phyloP scores from a whole-genome alignment of 2,888 invertebrate genomes.

The Laothoe populi region DNA sequence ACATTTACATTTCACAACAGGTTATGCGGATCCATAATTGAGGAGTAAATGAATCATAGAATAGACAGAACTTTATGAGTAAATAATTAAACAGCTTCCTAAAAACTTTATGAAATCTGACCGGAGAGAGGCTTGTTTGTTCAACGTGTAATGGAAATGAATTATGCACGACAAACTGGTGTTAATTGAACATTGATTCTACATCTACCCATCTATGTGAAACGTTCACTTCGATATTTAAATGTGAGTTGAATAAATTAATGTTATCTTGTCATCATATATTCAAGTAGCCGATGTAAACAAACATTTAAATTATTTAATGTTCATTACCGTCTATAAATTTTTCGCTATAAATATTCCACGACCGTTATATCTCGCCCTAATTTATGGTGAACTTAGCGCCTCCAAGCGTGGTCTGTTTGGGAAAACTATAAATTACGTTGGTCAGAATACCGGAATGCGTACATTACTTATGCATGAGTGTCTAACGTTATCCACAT shows the following conservation, averaged over 20 bases:
- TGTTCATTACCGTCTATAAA: conserved; percentile 40
- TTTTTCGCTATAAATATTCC: conserved; percentile 48
- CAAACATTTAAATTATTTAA: conserved; percentile 13
- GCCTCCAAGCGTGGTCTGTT: conserved; percentile 33
- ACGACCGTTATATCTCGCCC: conserved; percentile 32
- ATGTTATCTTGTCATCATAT: conserved; percentile 23
- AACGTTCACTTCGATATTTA: not conserved
- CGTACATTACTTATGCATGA: conserved; percentile 47
- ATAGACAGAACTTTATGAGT: not conserved
- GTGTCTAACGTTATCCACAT: conserved; percentile 43
- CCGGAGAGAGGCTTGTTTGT: not conserved
- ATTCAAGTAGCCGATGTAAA: conserved; percentile 13
- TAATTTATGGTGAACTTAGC: conserved; percentile 22
- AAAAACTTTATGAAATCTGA: not conserved
- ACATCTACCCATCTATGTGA: conserved; percentile 27
- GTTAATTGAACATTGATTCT: conserved; percentile 25
- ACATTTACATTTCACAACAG: not conserved
- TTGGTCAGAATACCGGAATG: conserved; percentile 40
- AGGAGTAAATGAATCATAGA: not conserved
- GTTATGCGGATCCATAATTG: not conserved
- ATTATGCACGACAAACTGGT: not conserved
- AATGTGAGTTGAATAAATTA: conserved; percentile 19
- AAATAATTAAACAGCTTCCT: conserved; percentile 2
- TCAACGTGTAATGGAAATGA: not conserved
- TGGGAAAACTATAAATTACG: conserved; percentile 44